Percentiles rank a stretch among this genome's conserved stretches.
Conservation (phyloP, 1,140 invertebrate genomes). For the Meloidogyne hapla region DNA sequence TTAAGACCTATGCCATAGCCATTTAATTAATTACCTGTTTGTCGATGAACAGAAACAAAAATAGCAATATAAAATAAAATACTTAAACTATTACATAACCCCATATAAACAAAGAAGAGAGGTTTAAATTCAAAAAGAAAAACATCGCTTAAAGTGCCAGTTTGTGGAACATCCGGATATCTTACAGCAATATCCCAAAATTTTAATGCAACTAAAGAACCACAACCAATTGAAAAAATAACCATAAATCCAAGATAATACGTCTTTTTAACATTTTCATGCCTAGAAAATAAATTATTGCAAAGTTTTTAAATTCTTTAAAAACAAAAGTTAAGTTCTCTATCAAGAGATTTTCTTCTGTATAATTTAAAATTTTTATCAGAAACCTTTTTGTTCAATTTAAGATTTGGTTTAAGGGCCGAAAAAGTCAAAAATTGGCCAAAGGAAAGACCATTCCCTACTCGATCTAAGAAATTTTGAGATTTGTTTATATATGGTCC, state of each 20-base stretch:
- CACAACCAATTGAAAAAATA: neutral
- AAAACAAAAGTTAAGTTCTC: no score
- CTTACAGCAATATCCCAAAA: neutral
- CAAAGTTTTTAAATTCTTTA: neutral
- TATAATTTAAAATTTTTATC: no score
- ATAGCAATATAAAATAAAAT: slow-evolving; percentile 15
- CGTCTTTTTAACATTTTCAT: slow-evolving; percentile 3
- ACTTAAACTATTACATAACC: neutral
- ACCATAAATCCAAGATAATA: slow-evolving; percentile 10
- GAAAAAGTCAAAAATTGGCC: no score
- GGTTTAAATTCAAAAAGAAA: slow-evolving; percentile 24
- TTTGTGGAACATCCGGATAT: slow-evolving; percentile 8
- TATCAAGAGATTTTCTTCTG: no score
- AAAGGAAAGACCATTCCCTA: no score
- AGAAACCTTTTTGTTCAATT: no score
- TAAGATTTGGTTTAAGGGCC: no score
- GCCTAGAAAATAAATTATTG: neutral
- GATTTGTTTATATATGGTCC: no score
- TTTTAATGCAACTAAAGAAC: slow-evolving; percentile 1
- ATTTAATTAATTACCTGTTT: neutral
- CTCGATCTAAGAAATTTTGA: no score
- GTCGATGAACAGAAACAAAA: slow-evolving; percentile 2
- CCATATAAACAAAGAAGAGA: slow-evolving; percentile 18
- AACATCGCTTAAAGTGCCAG: slow-evolving; percentile 22
- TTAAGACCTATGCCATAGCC: no score